A percentile compares a stretch with the other conserved stretches of the same genome.
These are phyloP conservation scores for Drosophila anomelani DNA, from an alignment of 2,888 invertebrate genomes.

Conservation along the genomic window DNA sequence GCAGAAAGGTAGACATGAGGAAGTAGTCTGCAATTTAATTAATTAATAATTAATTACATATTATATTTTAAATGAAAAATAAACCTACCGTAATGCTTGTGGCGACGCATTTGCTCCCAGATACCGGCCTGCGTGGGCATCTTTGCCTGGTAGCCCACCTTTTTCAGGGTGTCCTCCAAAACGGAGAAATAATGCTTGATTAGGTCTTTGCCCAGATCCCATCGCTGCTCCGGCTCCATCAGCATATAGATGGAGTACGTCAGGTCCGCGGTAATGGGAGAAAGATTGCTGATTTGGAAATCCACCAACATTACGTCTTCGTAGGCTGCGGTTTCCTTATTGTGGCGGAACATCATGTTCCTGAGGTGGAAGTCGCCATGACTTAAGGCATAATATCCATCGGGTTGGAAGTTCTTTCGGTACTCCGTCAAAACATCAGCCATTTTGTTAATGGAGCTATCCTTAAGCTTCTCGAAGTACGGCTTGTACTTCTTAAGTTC, in stretches of 20 bases:
- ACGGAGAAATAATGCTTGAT: constrained; percentile 57
- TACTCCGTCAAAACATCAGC: constrained; percentile 37
- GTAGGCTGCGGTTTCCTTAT: constrained; percentile 16
- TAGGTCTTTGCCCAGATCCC: constrained; percentile 54
- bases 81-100: constrained; percentile 24
- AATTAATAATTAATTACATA: not conserved
- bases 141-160: constrained; percentile 47
- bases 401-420: constrained; percentile 43
- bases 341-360: constrained; percentile 69
- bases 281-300: constrained; percentile 65
- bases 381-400: constrained; percentile 53
- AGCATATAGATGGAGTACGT: constrained; percentile 69
- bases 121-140: constrained; percentile 67
- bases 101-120: constrained; percentile 52
- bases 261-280: constrained; percentile 67
- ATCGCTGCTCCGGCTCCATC: constrained; percentile 52
- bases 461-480: constrained; percentile 31
- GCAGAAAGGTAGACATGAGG: constrained; percentile 19
- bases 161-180: constrained; percentile 49
- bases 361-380: constrained; percentile 74
- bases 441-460: not conserved
- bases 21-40: constrained; percentile 22
- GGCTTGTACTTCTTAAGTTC: constrained; percentile 42
- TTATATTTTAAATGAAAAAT: not conserved
- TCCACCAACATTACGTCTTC: constrained; percentile 68